phyloP scores from a whole-genome alignment of 2,113 vertebrate genomes.

The Spheniscus mendiculus region DNA sequence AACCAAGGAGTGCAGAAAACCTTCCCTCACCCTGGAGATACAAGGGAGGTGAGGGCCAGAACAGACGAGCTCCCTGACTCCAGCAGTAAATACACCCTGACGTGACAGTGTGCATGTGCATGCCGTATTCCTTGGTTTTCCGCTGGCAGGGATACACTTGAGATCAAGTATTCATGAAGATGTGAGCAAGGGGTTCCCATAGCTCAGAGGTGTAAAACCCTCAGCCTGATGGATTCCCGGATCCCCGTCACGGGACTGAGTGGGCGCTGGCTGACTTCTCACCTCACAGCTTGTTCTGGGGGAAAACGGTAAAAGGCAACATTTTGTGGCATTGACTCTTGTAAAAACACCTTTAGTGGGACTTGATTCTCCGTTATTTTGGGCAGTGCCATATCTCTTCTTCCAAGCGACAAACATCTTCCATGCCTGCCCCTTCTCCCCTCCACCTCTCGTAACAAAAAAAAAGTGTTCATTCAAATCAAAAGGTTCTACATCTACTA shows the following conservation, averaged over 20 bases:
- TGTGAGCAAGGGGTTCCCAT: not conserved
- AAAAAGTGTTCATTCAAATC: not conserved
- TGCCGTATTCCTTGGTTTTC: rapidly evolving
- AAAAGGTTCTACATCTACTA: not conserved
- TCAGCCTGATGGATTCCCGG: not conserved
- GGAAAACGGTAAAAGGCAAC: rapidly evolving
- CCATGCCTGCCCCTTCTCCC: not conserved
- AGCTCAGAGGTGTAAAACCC: not conserved
- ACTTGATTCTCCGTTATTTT: not conserved
- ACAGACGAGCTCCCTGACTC: rapidly evolving
- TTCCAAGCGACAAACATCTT: not conserved
- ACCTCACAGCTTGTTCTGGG: too few relatives aligned
- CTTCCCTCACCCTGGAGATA: not conserved
- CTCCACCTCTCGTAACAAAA: not conserved
- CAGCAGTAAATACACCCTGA: rapidly evolving
- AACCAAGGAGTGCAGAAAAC: not conserved
- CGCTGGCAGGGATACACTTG: rapidly evolving
- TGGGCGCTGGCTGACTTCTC: not conserved
- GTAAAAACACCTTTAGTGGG: not conserved
- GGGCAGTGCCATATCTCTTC: not conserved
- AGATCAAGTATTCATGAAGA: not conserved
- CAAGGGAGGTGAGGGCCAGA: rapidly evolving
- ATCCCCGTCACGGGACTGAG: rapidly evolving
- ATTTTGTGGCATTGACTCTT: not conserved
- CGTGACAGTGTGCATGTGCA: rapidly evolving